Base-by-base conservation (phyloP, 2,797 vertebrate species). In the Pseudocheirus occidentalis region DNA sequence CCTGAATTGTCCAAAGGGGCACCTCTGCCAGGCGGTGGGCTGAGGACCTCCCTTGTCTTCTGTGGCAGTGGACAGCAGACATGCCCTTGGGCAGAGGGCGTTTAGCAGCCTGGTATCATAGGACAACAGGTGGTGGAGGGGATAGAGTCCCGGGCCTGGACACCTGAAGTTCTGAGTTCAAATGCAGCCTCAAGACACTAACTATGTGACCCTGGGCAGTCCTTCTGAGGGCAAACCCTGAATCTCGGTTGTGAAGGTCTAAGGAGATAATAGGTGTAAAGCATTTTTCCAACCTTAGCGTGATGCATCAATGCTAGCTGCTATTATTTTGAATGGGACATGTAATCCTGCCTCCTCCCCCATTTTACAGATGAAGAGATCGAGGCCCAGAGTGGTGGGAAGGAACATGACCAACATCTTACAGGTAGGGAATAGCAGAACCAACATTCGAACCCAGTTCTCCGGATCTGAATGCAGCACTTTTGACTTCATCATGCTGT, bases 51-150 rank as follows among this genome's bases (percentile, higher is more conserved):
- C 11, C 58, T 34, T 12, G 4, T 34, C 59, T 62, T 34, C 4
- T 14, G 12, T 13, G 29, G 12, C 29, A 10, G 59, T 66, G 62
- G 62, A 59, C 28, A 29, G 57, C 10, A 9, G 57, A 14, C 57
- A 59, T 66, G 62, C 13, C 13, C 34, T 34, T n/a, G 62, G 62
- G 13, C 34, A 6, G 13, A 34, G 34, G 62, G 14, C 62, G n/a
- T n/a, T 62, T 66, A n/a, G 62, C 62, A 66, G 62, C 13, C 62
- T n/a, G 34, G 62, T 13, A 66, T 5, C 13, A 66, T 66, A 34
- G 34, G 14, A n/a, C 5, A 4, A 13, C 18, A n/a, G 14, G 9
- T n/a, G 1, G 31, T n/a, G 31, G 13, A 5, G 59, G 5, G 1
- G 29, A 34, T 13, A 34, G 31, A 59, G 58, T 27, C 56, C 5